Percentiles rank a stretch among this genome's conserved stretches.
Conservation (phyloP, 2,888 invertebrate genomes). For the Eupithecia pulchellata region DNA sequence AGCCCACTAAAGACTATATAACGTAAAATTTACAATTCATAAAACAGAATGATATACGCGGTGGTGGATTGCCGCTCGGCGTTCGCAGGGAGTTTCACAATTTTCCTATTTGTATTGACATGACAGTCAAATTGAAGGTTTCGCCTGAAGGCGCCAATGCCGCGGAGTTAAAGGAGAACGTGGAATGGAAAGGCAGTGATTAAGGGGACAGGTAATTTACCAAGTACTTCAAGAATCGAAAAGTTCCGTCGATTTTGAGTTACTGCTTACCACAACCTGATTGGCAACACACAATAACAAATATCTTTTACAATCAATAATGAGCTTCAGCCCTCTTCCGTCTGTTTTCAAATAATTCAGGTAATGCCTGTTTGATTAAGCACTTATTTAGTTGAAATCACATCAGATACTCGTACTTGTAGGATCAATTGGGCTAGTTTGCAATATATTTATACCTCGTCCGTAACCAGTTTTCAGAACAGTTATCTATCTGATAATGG, state of each 20-base stretch:
- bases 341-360: neutral
- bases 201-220: constrained; percentile 12
- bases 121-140: constrained; percentile 42
- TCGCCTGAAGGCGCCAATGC: constrained; percentile 15
- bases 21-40: constrained; percentile 84
- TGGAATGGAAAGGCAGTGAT: constrained; percentile 2
- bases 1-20: constrained; percentile 82
- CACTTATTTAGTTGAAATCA: neutral
- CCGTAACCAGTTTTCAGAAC: no score
- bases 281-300: neutral
- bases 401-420: no score
- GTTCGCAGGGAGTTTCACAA: constrained; percentile 10
- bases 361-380: neutral
- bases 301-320: neutral
- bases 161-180: neutral
- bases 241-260: neutral
- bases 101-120: constrained; percentile 42
- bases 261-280: neutral
- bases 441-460: no score
- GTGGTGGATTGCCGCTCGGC: constrained; percentile 57
- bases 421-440: no score
- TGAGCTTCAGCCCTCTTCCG: neutral
- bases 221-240: neutral
- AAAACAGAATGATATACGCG: constrained; percentile 80
- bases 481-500: no score